Percentiles rank a stretch among this genome's conserved stretches.
These are phyloP conservation scores for Mallotus villosus DNA, from an alignment of 2,797 vertebrate species.

Conservation along the genomic window DNA sequence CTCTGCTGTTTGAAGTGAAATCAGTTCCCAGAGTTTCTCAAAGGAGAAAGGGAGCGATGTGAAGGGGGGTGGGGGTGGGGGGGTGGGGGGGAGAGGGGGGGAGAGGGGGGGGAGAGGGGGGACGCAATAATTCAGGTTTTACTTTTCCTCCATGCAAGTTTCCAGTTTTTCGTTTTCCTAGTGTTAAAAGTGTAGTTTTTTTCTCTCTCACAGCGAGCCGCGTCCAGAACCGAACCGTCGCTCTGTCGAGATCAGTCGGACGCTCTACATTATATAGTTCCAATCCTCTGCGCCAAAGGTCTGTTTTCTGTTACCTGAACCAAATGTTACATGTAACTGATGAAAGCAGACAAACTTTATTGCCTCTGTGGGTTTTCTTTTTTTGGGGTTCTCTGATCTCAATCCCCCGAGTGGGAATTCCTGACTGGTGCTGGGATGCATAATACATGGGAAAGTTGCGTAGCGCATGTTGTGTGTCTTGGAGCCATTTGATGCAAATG, in stretches of 20 bases:
- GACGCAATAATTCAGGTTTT: constrained; percentile 55
- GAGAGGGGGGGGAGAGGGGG: constrained; percentile 37
- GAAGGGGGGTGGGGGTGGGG: not conserved
- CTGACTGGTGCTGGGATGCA: constrained; percentile 3
- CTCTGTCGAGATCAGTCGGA: constrained; percentile 15
- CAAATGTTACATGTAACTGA: constrained; percentile 6
- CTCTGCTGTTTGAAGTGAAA: constrained; percentile 85
- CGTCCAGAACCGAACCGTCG: constrained; percentile 25
- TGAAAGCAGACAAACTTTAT: constrained; percentile 8
- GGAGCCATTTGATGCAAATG: constrained; percentile 31
- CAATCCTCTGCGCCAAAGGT: constrained; percentile 9
- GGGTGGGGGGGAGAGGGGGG: constrained; percentile 8
- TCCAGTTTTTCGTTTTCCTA: constrained; percentile 32
- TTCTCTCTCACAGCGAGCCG: constrained; percentile 24
- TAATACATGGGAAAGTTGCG: not conserved
- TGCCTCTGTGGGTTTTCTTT: not conserved
- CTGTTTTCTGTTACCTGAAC: constrained; percentile 23
- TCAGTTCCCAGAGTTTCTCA: constrained; percentile 71
- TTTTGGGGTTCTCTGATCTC: not conserved
- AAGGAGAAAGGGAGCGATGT: constrained; percentile 41
- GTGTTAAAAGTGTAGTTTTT: constrained; percentile 23
- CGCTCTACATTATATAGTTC: constrained; percentile 19
- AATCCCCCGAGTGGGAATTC: not conserved
- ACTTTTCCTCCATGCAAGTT: constrained; percentile 48
- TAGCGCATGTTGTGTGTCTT: constrained; percentile 25